These are phyloP conservation scores for Nemurella pictetii DNA, from an alignment of 2,888 invertebrate species.

Conservation along the genomic window DNA sequence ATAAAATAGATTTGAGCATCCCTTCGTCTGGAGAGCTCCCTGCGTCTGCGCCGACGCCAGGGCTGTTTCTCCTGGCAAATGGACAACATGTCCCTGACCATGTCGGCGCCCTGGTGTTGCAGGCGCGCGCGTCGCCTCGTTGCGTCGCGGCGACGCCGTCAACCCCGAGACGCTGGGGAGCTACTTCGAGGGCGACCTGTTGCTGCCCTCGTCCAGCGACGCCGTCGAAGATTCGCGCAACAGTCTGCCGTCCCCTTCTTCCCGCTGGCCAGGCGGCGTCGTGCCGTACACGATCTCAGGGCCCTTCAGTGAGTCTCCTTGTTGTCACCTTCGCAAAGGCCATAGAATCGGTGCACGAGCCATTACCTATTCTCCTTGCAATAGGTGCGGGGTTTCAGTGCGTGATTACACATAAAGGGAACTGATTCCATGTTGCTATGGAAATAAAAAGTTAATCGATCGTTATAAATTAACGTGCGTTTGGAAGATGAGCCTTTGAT, in stretches of 20 bases:
- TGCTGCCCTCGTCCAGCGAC: constrained; percentile 57
- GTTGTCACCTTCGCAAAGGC: background rate
- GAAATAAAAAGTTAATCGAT: too few relatives aligned
- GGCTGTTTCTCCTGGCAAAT: too few relatives aligned
- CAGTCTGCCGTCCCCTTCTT: constrained; percentile 61
- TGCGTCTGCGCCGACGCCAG: too few relatives aligned
- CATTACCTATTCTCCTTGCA: background rate
- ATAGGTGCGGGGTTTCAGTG: too few relatives aligned
- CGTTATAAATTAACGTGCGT: too few relatives aligned
- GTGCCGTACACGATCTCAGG: constrained; percentile 72
- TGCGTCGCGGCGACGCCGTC: background rate
- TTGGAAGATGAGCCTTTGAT: too few relatives aligned
- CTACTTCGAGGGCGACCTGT: constrained; percentile 77
- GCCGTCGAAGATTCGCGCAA: constrained; percentile 60
- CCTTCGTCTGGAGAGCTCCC: too few relatives aligned
- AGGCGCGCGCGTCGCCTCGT: background rate
- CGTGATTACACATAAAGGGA: too few relatives aligned
- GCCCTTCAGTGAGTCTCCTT: constrained; percentile 58
- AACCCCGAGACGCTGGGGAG: constrained; percentile 78
- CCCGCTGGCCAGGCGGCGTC: constrained; percentile 70
- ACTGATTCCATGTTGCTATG: too few relatives aligned
- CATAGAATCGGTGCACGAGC: background rate
- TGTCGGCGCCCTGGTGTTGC: too few relatives aligned
- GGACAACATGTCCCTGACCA: too few relatives aligned
- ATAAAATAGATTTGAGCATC: too few relatives aligned